Percentiles rank a stretch among this genome's conserved stretches.
These are phyloP conservation scores for Embidobia sp. DNA, from an alignment of 2,888 invertebrate genomes.

Conservation along the genomic window DNA sequence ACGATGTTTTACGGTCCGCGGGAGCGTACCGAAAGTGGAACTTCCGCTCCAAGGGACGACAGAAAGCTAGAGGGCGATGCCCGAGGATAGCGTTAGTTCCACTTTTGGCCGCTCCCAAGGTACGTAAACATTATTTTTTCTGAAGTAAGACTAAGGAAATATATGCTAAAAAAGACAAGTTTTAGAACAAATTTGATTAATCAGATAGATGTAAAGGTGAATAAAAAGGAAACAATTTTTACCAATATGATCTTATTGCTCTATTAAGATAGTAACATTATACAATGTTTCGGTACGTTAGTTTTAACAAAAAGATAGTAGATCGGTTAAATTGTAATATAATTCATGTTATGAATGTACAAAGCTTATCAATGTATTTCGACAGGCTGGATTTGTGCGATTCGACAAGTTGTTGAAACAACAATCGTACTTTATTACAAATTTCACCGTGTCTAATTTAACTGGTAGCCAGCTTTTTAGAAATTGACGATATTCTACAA, in stretches of 20 bases:
- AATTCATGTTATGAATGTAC: conserved; percentile 75
- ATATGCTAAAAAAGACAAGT: too few relatives aligned
- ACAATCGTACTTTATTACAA: conserved; percentile 4
- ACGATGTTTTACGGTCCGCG: too few relatives aligned
- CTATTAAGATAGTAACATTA: conserved; percentile 75
- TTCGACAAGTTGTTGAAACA: conserved; percentile 23
- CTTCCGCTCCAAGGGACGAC: too few relatives aligned
- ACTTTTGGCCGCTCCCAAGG: too few relatives aligned
- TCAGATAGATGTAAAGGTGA: conserved; percentile 2
- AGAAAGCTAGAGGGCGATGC: too few relatives aligned
- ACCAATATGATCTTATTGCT: conserved; percentile 61
- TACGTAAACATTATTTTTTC: too few relatives aligned
- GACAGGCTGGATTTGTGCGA: conserved; percentile 66
- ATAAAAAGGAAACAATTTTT: conserved; percentile 24
- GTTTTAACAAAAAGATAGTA: conserved; percentile 74
- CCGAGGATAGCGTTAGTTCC: too few relatives aligned
- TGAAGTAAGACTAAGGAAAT: too few relatives aligned
- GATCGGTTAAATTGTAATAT: conserved; percentile 69
- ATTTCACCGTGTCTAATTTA: conserved; percentile 11
- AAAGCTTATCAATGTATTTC: conserved; percentile 72
- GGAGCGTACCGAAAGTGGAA: too few relatives aligned
- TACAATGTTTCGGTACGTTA: conserved; percentile 79
- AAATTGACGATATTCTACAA: conserved; percentile 12
- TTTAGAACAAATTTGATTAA: too few relatives aligned
- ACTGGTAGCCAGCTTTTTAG: conserved; percentile 13